A percentile compares a stretch with the other conserved stretches of the same genome.
phyloP scores from a whole-genome alignment of 2,888 invertebrate genomes.

The Aporophyla lueneburgensis region DNA sequence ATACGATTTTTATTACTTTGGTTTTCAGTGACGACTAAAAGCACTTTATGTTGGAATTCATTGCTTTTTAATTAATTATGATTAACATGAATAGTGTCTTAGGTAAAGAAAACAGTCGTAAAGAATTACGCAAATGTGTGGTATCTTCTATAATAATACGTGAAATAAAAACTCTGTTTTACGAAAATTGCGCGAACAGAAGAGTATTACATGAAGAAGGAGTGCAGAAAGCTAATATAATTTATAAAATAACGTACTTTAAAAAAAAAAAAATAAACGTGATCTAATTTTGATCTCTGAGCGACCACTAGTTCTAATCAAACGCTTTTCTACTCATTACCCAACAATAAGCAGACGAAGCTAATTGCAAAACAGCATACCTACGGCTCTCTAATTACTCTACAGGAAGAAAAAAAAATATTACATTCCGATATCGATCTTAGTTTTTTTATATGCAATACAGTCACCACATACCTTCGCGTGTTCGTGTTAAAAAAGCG shows the following conservation, averaged over 20 bases:
- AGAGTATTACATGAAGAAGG: too few relatives aligned
- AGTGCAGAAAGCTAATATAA: too few relatives aligned
- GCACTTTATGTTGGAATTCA: constrained; percentile 1
- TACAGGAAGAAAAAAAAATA: not conserved
- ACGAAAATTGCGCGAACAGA: too few relatives aligned
- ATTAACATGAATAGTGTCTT: not conserved
- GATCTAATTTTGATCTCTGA: too few relatives aligned
- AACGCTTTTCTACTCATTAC: too few relatives aligned
- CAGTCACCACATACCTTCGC: constrained; percentile 30
- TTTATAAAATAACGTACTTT: too few relatives aligned
- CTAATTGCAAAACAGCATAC: too few relatives aligned
- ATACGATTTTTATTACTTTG: constrained; percentile 42
- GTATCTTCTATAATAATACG: too few relatives aligned
- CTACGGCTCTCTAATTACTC: not conserved
- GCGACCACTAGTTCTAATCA: too few relatives aligned
- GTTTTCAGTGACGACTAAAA: constrained; percentile 18
- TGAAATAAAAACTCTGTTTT: too few relatives aligned
- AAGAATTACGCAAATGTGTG: not conserved
- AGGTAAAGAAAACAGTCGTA: too few relatives aligned
- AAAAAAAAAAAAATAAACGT: too few relatives aligned
- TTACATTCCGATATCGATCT: constrained; percentile 18
- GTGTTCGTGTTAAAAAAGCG: constrained; percentile 42
- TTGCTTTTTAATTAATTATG: constrained; percentile 6
- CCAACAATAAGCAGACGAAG: not conserved
- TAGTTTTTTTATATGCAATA: constrained; percentile 12